phyloP scores from a whole-genome alignment of 2,797 vertebrate genomes.

The Cyprinodon diabolis region DNA sequence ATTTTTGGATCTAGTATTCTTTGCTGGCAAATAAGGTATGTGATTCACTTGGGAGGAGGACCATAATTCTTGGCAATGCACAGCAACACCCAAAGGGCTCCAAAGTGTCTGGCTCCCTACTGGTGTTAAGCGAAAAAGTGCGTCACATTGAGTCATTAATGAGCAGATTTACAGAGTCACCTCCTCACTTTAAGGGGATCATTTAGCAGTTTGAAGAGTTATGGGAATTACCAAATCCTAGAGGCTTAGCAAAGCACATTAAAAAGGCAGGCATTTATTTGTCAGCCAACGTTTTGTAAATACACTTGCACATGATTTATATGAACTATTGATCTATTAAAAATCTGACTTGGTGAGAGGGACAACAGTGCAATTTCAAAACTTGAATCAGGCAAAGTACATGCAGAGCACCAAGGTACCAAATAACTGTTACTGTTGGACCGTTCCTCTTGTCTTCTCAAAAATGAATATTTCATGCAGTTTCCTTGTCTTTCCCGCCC shows the following conservation, averaged over 20 bases:
- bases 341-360: slow-evolving; percentile 49
- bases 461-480: slow-evolving; percentile 24
- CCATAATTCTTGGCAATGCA: slow-evolving; percentile 74
- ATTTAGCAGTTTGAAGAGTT: slow-evolving; percentile 4
- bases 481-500: background rate
- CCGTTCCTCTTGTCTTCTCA: slow-evolving; percentile 35
- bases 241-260: slow-evolving; percentile 6
- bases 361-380: slow-evolving; percentile 45
- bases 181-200: background rate
- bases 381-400: slow-evolving; percentile 56
- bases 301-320: background rate
- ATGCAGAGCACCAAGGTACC: slow-evolving; percentile 33
- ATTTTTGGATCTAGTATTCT: slow-evolving; percentile 76
- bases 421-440: slow-evolving; percentile 38
- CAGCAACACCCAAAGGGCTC: slow-evolving; percentile 63
- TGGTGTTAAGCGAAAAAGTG: slow-evolving; percentile 59
- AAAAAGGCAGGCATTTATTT: background rate
- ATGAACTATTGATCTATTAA: background rate
- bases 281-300: slow-evolving; percentile 12
- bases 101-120: slow-evolving; percentile 61
- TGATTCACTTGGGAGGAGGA: slow-evolving; percentile 70
- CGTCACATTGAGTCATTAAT: slow-evolving; percentile 56
- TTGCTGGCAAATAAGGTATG: slow-evolving; percentile 70
- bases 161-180: slow-evolving; percentile 44
- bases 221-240: background rate